Base-by-base conservation (phyloP, 92 coral and sea anemone genomes). In the Palythoa caribaeorum region DNA sequence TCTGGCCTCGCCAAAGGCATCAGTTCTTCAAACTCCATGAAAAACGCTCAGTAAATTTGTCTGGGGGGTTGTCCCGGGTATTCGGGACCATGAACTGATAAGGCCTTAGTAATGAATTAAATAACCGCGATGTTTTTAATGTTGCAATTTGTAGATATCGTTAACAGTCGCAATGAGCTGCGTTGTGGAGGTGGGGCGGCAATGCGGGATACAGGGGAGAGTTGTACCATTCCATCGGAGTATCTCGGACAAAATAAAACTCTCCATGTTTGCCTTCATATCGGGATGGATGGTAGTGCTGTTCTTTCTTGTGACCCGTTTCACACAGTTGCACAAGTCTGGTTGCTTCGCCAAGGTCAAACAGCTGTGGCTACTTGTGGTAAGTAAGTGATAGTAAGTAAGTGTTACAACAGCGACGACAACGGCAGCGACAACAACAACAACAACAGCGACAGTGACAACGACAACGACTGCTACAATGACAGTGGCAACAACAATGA, bases 201-300 rank as follows among this genome's bases (percentile, higher is more conserved):
- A 44, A 44, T 44, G 50, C 28, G 28, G 28, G 28, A 28, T 28
- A 28, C 28, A 28, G 50, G 7, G 50, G 50, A 8, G 5, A 44
- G 5, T 8, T 2, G 0, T 3, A 0, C 0, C 50, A 0, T 8
- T 4, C 6, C 7, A 0, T 44, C 50, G 7, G 6, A 44, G 50
- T 44, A 4, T 44, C 50, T 44, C 50, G 37, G 60, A 55, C 5
- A 75, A 75, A 37, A 11, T 75, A 17, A 75, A 75, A n/a, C 47
- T 48, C 60, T 19, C 79, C 9, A 75, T 75, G 79, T 75, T 75
- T 40, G 60, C 54, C 50, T 75, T 47, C 55, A 47, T 28, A 75
- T 40, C 79, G n/a, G 79, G 55, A 28, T 75, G 79, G 79, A 75
- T 75, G 13, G 10, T 47, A 38, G 60, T 75, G 60, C 79, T 48